A percentile compares a stretch with the other conserved stretches of the same genome.
Conservation (phyloP, 1,140 invertebrate species). For the Apis florea region DNA sequence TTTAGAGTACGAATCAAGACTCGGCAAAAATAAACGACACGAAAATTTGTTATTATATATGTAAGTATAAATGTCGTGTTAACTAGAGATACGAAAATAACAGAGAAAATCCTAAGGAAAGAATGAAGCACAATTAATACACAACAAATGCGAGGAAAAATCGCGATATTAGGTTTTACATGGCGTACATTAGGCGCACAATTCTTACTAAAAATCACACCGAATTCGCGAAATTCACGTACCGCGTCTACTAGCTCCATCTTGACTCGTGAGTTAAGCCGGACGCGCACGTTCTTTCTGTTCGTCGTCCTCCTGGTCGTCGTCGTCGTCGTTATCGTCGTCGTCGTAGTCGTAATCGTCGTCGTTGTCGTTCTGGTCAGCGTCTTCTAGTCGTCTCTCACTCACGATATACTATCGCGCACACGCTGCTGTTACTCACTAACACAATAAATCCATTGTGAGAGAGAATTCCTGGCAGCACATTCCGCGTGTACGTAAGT, state of each 20-base stretch:
- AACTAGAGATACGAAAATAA: neutral
- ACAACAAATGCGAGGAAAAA: neutral
- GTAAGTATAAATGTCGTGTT: neutral
- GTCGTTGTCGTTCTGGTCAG: constrained; percentile 28
- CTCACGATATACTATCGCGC: constrained; percentile 38
- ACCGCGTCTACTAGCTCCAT: constrained; percentile 64
- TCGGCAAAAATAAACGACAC: neutral
- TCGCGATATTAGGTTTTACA: constrained; percentile 7
- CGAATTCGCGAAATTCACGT: constrained; percentile 51
- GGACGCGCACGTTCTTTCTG: constrained; percentile 46
- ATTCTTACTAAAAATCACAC: constrained; percentile 39
- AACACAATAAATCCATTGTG: constrained; percentile 77
- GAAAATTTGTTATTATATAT: constrained; percentile 16
- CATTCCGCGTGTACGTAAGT: constrained; percentile 68
- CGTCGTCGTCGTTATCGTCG: constrained; percentile 3
- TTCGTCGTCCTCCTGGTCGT: constrained; percentile 25
- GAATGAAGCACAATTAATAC: neutral
- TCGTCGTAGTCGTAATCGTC: constrained; percentile 11
- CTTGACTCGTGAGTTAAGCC: constrained; percentile 59
- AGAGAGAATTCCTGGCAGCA: constrained; percentile 73
- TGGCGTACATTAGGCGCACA: constrained; percentile 6
- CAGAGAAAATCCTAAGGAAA: neutral
- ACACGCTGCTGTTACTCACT: constrained; percentile 65
- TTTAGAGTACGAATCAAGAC: neutral
- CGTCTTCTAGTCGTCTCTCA: constrained; percentile 30